Conservation (phyloP, 1,140 invertebrate species). For the Argopecten irradians region DNA sequence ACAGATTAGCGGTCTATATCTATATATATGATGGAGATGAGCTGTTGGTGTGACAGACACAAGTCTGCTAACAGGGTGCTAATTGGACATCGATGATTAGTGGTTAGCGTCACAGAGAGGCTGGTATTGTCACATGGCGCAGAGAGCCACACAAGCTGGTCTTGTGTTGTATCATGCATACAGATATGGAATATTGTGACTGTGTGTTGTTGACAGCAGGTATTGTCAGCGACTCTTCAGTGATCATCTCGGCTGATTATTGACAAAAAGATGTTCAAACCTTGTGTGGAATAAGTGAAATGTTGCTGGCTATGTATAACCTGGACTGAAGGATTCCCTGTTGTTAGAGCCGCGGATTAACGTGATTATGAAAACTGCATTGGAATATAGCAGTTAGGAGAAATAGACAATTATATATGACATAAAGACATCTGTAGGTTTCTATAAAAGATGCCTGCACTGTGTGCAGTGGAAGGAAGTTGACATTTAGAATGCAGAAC, state of each 20-base stretch:
- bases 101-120: background rate
- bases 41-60: background rate
- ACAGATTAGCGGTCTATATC: too few species aligned
- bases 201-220: background rate
- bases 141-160: background rate
- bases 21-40: too few species aligned
- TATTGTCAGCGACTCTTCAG: background rate
- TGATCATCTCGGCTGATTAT: background rate
- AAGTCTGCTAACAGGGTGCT: background rate
- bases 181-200: background rate
- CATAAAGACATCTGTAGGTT: too few species aligned
- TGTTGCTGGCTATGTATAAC: background rate
- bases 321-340: background rate
- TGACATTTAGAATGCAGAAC: too few species aligned
- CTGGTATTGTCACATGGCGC: background rate
- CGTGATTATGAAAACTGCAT: too few species aligned
- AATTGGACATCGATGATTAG: background rate
- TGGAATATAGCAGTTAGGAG: too few species aligned
- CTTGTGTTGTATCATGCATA: background rate
- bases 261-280: background rate
- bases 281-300: background rate
- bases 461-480: background rate
- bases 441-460: too few species aligned
- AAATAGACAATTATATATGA: too few species aligned
- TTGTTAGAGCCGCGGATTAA: background rate